Base-by-base conservation (phyloP, 2,888 invertebrate species). In the Polyommatus icarus region DNA sequence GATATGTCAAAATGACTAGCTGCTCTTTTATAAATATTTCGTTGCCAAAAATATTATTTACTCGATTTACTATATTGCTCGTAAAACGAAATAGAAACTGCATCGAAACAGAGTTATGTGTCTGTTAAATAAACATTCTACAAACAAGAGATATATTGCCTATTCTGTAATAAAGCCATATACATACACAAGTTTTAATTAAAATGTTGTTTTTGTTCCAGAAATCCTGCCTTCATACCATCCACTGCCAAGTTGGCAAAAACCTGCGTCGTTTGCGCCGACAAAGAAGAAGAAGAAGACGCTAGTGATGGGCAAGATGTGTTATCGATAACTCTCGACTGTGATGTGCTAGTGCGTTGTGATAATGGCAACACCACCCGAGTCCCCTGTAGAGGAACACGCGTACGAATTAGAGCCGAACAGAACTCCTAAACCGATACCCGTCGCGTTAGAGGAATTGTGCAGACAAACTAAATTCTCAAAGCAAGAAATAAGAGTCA, bases 401-500 rank as follows among this genome's bases (percentile, higher is more conserved):
- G 97, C 97, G 81, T 98, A 97, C 89, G 98, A 98, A 88, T 95
- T 98, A 88, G 98, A 98, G 90, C 96, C 96, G 82, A 96, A 96
- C 86, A 94, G 97, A 84, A 95, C 96, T 29, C 97, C 97, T 81
- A 97, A 97, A 84, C 97, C 97, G 32, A 96, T 97, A 81, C 97
- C 98, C 72, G 98, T 98, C 73, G 97, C 97, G 29, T 95, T 98
- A 81, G 98, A 99, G 88, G 98, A 98, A 88, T 95, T 99, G 79
- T 98, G 98, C 90, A 95, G 97, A 84, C 97, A 98, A 90, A 99
- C 99, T 78, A 99, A 99, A 92, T 99, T 99, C 94, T 97, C 98
- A 76, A 96, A 98, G 86, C 98, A 98, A 89, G 99, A 99, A 93
- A 98, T 99, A 82, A 96, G 99, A 84, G 98, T 99, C 86, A 99